Conservation (phyloP, 2,888 invertebrate genomes). For the Pollenia angustigena region DNA sequence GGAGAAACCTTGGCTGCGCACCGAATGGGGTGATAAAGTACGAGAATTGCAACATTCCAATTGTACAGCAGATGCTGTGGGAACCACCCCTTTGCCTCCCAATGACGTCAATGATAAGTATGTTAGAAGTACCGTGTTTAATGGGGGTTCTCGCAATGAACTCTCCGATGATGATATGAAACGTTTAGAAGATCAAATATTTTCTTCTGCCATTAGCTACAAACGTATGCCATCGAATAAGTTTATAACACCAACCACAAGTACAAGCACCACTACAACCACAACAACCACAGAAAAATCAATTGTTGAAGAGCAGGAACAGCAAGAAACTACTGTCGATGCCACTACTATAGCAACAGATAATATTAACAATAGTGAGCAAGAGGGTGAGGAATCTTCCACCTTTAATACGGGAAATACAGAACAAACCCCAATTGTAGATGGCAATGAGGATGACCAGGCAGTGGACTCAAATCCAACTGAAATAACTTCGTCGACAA, state of each 20-base stretch:
- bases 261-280: slow-evolving; percentile 27
- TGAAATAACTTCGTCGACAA: slow-evolving; percentile 61
- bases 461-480: slow-evolving; percentile 45
- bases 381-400: slow-evolving; percentile 25
- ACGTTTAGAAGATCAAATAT: slow-evolving; percentile 81
- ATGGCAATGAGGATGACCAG: slow-evolving; percentile 3
- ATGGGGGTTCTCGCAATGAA: slow-evolving; percentile 81
- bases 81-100: slow-evolving; percentile 68
- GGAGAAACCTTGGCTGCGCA: slow-evolving; percentile 88
- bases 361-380: background rate
- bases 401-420: slow-evolving; percentile 23
- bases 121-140: slow-evolving; percentile 81
- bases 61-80: slow-evolving; percentile 85
- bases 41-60: slow-evolving; percentile 88
- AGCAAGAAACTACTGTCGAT: slow-evolving; percentile 41
- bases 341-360: slow-evolving; percentile 36
- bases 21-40: slow-evolving; percentile 86
- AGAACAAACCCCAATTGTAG: slow-evolving; percentile 38
- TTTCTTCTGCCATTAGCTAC: slow-evolving; percentile 67
- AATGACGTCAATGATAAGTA: slow-evolving; percentile 80
- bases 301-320: slow-evolving; percentile 38
- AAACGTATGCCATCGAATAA: slow-evolving; percentile 64
- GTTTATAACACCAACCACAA: slow-evolving; percentile 58
- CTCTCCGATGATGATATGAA: slow-evolving; percentile 81
- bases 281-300: slow-evolving; percentile 61